phyloP scores from a whole-genome alignment of 2,888 invertebrate species.

The Lomographa bimaculata region DNA sequence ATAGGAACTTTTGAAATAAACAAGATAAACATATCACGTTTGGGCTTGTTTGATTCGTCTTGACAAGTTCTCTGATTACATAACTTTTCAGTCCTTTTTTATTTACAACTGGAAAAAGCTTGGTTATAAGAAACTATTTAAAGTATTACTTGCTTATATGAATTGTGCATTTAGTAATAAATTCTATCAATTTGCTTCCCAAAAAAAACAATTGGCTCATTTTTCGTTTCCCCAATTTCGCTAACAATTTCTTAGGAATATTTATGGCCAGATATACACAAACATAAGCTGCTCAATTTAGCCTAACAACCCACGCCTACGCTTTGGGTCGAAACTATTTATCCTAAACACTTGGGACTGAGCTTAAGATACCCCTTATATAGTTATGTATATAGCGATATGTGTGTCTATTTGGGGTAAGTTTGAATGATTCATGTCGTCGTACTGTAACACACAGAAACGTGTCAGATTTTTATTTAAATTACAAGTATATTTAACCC shows the following conservation, averaged over 20 bases:
- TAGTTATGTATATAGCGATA: slow-evolving; percentile 18
- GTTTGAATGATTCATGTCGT: slow-evolving; percentile 23
- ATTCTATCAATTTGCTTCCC: slow-evolving; percentile 12
- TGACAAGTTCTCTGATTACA: too few species aligned
- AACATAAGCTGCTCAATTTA: slow-evolving; percentile 25
- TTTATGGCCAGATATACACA: slow-evolving; percentile 21
- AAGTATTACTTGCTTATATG: too few species aligned
- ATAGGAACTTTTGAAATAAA: too few species aligned
- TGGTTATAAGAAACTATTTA: too few species aligned
- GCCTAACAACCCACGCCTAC: slow-evolving; percentile 26
- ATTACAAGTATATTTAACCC: too few species aligned
- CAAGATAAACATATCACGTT: too few species aligned
- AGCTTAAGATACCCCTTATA: slow-evolving; percentile 17
- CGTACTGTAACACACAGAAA: slow-evolving; percentile 11
- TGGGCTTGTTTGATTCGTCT: too few species aligned
- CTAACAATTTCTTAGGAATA: slow-evolving; percentile 21
- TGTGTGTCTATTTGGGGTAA: slow-evolving; percentile 18
- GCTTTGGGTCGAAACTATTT: slow-evolving; percentile 27
- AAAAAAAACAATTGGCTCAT: slow-evolving; percentile 13
- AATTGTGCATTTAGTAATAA: too few species aligned
- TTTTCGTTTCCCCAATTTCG: slow-evolving; percentile 10
- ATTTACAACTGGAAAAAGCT: too few species aligned
- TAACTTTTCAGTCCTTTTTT: too few species aligned
- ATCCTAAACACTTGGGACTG: slow-evolving; percentile 29
- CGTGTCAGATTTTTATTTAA: slow-evolving; percentile 9